A percentile compares a stretch with the other conserved stretches of the same genome.
phyloP scores from a whole-genome alignment of 2,113 vertebrate species.

The Megatriorchis doriae region DNA sequence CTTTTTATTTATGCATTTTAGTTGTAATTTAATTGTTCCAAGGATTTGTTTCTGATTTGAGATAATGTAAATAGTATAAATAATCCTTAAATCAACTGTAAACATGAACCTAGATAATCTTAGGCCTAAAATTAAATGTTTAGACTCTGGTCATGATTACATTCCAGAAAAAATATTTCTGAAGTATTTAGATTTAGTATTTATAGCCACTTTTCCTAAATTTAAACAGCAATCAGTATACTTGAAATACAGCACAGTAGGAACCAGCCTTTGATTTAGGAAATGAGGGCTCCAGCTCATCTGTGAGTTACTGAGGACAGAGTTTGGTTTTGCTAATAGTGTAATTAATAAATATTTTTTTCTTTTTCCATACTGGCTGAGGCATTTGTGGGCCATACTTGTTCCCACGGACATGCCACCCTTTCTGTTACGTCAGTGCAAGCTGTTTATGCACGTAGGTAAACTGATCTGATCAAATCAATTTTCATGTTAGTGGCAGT shows the following conservation, averaged over 20 bases:
- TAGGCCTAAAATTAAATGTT: not conserved
- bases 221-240: not conserved
- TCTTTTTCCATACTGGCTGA: not conserved
- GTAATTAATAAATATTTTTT: no score
- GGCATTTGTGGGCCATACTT: not conserved
- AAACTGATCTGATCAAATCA: accelerated
- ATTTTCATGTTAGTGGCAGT: accelerated
- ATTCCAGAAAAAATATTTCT: not conserved
- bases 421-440: accelerated
- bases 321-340: not conserved
- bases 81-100: not conserved
- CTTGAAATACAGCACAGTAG: not conserved
- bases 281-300: not conserved
- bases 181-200: not conserved
- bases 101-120: not conserved
- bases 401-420: not conserved
- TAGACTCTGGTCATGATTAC: not conserved
- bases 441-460: not conserved
- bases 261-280: not conserved
- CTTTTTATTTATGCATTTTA: not conserved
- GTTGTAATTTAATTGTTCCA: not conserved
- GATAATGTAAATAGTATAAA: not conserved
- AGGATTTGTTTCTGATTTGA: not conserved
- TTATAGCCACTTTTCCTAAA: not conserved
- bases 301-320: not conserved